Conservation (phyloP, 2,888 invertebrate genomes). For the Lepidochitona cinerea region DNA sequence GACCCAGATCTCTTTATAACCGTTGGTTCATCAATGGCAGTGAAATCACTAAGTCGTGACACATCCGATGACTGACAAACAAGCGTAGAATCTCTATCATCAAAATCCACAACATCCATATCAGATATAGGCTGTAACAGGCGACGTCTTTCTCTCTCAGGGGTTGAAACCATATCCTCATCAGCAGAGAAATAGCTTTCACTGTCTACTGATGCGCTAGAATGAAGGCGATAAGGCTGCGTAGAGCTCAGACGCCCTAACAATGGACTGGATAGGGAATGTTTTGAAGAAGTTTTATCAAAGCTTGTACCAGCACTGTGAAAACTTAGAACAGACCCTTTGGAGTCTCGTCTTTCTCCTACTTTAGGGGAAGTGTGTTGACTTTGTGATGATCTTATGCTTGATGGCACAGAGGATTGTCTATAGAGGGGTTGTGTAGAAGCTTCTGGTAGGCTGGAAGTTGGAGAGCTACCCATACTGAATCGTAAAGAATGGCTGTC, state of each 20-base stretch:
- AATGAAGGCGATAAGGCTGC: constrained; percentile 11
- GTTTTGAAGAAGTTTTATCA: background rate
- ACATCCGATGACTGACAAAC: background rate
- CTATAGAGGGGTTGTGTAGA: constrained; percentile 1
- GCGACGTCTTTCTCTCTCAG: background rate
- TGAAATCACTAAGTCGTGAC: background rate
- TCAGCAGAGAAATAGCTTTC: constrained; percentile 95
- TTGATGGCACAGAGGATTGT: background rate
- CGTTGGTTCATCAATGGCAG: background rate
- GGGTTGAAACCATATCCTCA: constrained; percentile 76
- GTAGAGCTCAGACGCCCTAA: background rate
- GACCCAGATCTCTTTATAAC: background rate
- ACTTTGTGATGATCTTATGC: constrained; percentile 16
- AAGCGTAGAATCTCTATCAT: constrained; percentile 2
- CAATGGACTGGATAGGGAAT: background rate
- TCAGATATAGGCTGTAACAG: background rate
- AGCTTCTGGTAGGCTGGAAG: background rate
- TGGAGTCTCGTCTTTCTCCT: constrained; percentile 3
- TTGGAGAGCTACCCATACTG: background rate
- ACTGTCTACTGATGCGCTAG: constrained; percentile 56
- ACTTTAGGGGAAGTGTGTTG: background rate
- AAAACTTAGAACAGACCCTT: background rate
- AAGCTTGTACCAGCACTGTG: constrained; percentile 5
- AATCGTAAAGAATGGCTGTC: constrained; percentile 3
- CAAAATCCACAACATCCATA: background rate